These are phyloP conservation scores for Podabrus alpinus DNA, from an alignment of 2,888 invertebrate genomes.

Conservation along the genomic window DNA sequence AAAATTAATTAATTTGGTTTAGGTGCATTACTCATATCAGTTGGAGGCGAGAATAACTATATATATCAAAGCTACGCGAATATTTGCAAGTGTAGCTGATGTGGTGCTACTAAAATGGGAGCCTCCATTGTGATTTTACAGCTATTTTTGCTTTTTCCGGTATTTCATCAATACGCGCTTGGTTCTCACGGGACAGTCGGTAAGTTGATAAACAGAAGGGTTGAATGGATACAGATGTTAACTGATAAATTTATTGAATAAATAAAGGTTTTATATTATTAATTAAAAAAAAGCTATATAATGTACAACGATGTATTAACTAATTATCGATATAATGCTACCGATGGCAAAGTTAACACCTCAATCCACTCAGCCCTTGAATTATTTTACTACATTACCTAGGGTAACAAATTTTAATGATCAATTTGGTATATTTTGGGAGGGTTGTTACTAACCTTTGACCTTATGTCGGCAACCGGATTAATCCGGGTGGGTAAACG, in stretches of 20 bases:
- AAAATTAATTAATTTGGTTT: background rate
- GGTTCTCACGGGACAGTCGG: background rate
- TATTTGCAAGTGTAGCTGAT: background rate
- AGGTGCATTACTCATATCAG: background rate
- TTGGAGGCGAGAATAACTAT: background rate
- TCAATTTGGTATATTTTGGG: background rate
- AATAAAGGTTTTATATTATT: too few species aligned
- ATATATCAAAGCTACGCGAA: background rate
- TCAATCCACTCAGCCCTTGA: too few species aligned
- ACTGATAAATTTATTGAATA: too few species aligned
- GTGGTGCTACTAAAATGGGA: background rate
- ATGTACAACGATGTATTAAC: too few species aligned
- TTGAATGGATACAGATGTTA: too few species aligned
- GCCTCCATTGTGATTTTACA: background rate
- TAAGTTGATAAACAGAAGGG: background rate
- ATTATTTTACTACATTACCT: background rate
- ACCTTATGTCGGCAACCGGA: slow-evolving; percentile 6
- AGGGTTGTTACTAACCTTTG: slow-evolving; percentile 12
- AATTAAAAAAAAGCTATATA: too few species aligned
- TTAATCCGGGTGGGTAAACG: slow-evolving; percentile 3
- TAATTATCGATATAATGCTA: too few species aligned
- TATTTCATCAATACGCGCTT: background rate
- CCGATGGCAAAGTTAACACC: too few species aligned
- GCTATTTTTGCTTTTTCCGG: background rate
- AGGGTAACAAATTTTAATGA: background rate